phyloP scores from a whole-genome alignment of 2,888 invertebrate genomes.

The Hipparchia sbordonii region DNA sequence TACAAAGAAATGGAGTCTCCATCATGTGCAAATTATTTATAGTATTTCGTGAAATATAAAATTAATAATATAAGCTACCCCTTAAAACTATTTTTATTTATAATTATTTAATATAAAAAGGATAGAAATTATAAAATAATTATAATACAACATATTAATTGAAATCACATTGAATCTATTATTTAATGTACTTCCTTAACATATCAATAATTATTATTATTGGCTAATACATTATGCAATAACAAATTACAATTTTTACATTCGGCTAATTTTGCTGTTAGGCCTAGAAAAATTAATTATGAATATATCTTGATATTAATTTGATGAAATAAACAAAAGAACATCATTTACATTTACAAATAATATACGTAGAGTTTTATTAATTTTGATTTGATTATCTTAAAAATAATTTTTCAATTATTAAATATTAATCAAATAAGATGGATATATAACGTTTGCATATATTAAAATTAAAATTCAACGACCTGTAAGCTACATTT shows the following conservation, averaged over 20 bases:
- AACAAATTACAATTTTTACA: not conserved
- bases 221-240: not conserved
- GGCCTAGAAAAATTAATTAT: constrained; percentile 9
- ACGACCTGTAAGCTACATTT: no score
- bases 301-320: not conserved
- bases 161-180: constrained; percentile 62
- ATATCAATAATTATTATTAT: constrained; percentile 28
- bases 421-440: no score
- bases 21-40: constrained; percentile 26
- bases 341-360: no score
- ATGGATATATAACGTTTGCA: no score
- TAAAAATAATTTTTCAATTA: no score
- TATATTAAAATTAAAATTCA: no score
- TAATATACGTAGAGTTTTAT: no score
- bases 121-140: constrained; percentile 40
- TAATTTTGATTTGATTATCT: no score
- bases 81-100: constrained; percentile 12
- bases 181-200: constrained; percentile 25
- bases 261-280: constrained; percentile 8
- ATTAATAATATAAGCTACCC: constrained; percentile 5
- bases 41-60: constrained; percentile 24
- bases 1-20: constrained; percentile 26
- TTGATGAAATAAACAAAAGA: not conserved
- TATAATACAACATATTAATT: constrained; percentile 37
- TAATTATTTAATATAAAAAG: constrained; percentile 20